Evolutionary conservation across 2,113 vertebrate genomes (phyloP).

Genomic region (Zosterops pallidus): DNA sequence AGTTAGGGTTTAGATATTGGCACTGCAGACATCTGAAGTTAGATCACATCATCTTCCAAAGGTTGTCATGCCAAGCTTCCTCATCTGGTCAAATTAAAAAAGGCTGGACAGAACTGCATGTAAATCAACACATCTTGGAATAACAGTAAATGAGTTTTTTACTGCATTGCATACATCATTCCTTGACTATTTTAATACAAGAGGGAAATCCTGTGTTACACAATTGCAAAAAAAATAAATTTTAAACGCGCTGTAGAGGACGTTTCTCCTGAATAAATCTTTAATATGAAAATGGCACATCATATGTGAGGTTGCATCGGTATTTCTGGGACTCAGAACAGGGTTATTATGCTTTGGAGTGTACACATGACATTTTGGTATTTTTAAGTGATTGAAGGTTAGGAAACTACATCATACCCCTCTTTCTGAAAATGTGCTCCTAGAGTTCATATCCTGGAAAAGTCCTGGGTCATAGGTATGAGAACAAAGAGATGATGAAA

Average conservation of each 20-base stretch:
- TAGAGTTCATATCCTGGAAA: neutral
- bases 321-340: neutral
- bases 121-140: neutral
- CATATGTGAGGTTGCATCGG: neutral
- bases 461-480: neutral
- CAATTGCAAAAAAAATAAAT: neutral
- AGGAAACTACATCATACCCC: neutral
- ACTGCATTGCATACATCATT: neutral
- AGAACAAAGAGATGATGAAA: neutral
- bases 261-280: neutral
- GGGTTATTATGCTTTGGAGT: neutral
- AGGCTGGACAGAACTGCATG: neutral
- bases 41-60: neutral
- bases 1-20: neutral
- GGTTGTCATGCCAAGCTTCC: neutral
- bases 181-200: neutral
- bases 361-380: neutral
- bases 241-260: neutral
- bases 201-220: neutral
- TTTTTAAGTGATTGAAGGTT: neutral
- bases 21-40: neutral
- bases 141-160: neutral
- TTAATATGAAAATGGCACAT: neutral
- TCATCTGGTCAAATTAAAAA: neutral
- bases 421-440: neutral